Conservation (phyloP, 2,113 vertebrate genomes). For the Thamnaconus septentrionalis region DNA sequence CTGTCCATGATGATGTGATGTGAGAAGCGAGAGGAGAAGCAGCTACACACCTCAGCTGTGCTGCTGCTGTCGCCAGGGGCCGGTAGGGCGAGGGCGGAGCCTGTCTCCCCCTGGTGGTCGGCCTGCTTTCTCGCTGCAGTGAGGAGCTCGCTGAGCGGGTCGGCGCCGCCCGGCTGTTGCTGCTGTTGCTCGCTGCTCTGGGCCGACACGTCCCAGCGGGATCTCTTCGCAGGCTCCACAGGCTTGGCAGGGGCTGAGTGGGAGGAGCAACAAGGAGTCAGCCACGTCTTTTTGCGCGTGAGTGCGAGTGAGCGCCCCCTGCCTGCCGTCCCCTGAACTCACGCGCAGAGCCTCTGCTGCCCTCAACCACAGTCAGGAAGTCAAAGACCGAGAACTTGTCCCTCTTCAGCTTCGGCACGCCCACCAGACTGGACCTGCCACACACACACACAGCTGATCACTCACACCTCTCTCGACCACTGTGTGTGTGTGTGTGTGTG, state of each 20-base stretch:
- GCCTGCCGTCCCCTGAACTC: not conserved
- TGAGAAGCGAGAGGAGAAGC: too few relatives aligned
- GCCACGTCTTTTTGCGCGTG: too few relatives aligned
- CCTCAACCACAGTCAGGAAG: constrained; percentile 85
- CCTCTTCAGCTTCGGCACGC: constrained; percentile 91
- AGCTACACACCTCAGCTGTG: constrained; percentile 17
- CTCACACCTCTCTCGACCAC: too few relatives aligned
- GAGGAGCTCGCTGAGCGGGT: constrained; percentile 79
- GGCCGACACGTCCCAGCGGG: constrained; percentile 88
- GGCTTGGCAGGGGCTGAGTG: constrained; percentile 50
- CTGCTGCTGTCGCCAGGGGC: not conserved
- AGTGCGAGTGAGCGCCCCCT: not conserved
- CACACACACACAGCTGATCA: constrained; percentile 30
- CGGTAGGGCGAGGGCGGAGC: not conserved
- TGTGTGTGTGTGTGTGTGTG: not conserved
- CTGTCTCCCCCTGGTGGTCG: constrained; percentile 43
- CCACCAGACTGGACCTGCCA: constrained; percentile 82
- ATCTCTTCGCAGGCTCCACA: constrained; percentile 80
- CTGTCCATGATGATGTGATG: too few relatives aligned
- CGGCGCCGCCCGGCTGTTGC: constrained; percentile 1
- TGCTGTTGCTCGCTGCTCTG: constrained; percentile 54
- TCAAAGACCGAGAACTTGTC: constrained; percentile 97
- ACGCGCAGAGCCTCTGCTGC: constrained; percentile 30
- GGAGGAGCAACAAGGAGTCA: not conserved
- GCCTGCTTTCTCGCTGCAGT: constrained; percentile 76